These are phyloP conservation scores for Siderastrea radians DNA, from an alignment of 92 coral and sea anemone species.

Conservation along the genomic window DNA sequence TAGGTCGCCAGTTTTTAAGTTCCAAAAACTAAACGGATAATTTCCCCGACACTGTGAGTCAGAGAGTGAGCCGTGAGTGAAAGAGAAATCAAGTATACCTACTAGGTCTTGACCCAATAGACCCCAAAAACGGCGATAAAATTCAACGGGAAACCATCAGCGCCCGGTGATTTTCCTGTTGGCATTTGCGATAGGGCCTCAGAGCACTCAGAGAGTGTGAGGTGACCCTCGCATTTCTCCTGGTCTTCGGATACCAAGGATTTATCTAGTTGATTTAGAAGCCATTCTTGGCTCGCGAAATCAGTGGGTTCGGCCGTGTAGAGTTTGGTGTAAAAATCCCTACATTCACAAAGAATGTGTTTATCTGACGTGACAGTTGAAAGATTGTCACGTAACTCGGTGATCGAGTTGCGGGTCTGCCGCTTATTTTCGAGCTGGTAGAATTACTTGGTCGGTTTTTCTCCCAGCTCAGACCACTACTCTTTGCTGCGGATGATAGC, in stretches of 20 bases:
- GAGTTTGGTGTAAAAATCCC: slow-evolving; percentile 8
- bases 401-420: background rate
- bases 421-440: background rate
- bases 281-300: background rate
- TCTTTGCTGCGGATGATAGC: too few relatives aligned
- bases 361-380: slow-evolving; percentile 2
- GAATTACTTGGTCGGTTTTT: background rate
- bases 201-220: background rate
- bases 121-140: background rate
- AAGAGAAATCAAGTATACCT: background rate
- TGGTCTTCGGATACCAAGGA: background rate
- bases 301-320: slow-evolving; percentile 26
- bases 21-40: background rate
- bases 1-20: background rate
- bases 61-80: background rate
- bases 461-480: too few relatives aligned
- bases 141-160: slow-evolving; percentile 4
- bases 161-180: slow-evolving; percentile 13
- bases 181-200: background rate
- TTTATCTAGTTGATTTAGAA: background rate
- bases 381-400: background rate
- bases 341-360: background rate
- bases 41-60: background rate
- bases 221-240: too few relatives aligned
- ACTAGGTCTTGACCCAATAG: background rate